phyloP scores from a whole-genome alignment of 2,888 invertebrate genomes.

The Athalia circularis region DNA sequence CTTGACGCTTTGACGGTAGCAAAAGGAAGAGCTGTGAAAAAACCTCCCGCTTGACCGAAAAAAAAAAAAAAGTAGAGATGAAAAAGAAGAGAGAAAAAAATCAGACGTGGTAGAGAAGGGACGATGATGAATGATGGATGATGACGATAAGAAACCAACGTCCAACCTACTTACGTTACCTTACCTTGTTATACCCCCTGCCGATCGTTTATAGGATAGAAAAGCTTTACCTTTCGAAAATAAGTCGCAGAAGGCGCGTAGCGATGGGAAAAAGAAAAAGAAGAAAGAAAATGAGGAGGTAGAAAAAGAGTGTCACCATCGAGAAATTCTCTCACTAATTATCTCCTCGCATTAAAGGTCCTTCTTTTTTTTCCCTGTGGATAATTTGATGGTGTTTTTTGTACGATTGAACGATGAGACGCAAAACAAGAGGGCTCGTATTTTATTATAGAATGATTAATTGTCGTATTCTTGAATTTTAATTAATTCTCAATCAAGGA shows the following conservation, averaged over 20 bases:
- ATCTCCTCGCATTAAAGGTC: background rate
- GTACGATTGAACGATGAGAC: no score
- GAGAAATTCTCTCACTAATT: slow-evolving; percentile 29
- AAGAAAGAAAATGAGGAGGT: slow-evolving; percentile 47
- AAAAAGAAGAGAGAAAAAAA: background rate
- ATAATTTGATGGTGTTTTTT: no score
- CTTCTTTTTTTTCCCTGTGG: background rate
- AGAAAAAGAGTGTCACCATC: slow-evolving; percentile 34
- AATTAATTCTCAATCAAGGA: no score
- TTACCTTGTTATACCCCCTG: no score
- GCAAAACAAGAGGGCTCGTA: no score
- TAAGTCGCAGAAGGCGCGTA: slow-evolving; percentile 39
- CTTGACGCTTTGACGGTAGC: no score
- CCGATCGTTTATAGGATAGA: background rate
- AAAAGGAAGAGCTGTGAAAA: slow-evolving; percentile 6
- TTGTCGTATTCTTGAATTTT: no score
- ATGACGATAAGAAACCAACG: slow-evolving; percentile 61
- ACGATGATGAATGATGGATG: slow-evolving; percentile 65
- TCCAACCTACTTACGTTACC: slow-evolving; percentile 1
- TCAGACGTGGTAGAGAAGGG: slow-evolving; percentile 53
- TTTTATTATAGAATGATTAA: no score
- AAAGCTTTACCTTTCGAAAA: slow-evolving; percentile 13
- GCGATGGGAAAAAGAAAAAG: slow-evolving; percentile 50
- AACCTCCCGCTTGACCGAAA: background rate
- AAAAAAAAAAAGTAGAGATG: background rate